These are phyloP conservation scores for Beaufortia kweichowensis DNA, from an alignment of 2,113 vertebrate genomes.

Conservation along the genomic window DNA sequence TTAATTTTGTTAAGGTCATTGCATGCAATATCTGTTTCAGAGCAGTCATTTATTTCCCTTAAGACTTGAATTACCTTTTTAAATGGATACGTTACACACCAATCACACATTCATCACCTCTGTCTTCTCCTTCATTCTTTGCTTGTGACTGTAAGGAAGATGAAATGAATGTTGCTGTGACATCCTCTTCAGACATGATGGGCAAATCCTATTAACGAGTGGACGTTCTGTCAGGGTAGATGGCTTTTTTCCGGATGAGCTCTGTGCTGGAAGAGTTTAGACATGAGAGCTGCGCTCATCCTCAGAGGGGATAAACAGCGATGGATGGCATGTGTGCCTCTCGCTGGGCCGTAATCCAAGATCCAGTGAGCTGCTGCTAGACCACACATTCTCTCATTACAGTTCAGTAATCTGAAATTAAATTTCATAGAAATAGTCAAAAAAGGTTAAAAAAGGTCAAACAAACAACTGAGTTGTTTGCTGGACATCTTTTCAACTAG, in stretches of 20 bases:
- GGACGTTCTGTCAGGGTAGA: slow-evolving; percentile 45
- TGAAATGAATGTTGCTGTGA: slow-evolving; percentile 28
- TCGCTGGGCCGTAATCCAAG: slow-evolving; percentile 8
- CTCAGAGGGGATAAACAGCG: slow-evolving; percentile 23
- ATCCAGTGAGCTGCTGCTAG: neutral
- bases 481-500: no score
- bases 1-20: neutral
- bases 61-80: neutral
- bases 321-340: slow-evolving; percentile 1
- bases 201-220: slow-evolving; percentile 52
- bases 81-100: neutral
- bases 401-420: neutral
- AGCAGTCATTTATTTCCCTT: slow-evolving; percentile 2
- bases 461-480: no score
- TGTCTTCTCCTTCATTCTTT: neutral
- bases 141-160: neutral
- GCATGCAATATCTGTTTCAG: neutral
- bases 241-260: slow-evolving; percentile 27
- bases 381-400: neutral
- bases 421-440: no score
- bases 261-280: slow-evolving; percentile 20
- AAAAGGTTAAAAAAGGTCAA: no score
- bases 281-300: slow-evolving; percentile 28
- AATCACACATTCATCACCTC: neutral
- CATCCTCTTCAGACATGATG: slow-evolving; percentile 29